Percentiles rank a stretch among this genome's conserved stretches.
Conservation (phyloP, 92 coral and sea anemone species). For the Bergia sp. region DNA sequence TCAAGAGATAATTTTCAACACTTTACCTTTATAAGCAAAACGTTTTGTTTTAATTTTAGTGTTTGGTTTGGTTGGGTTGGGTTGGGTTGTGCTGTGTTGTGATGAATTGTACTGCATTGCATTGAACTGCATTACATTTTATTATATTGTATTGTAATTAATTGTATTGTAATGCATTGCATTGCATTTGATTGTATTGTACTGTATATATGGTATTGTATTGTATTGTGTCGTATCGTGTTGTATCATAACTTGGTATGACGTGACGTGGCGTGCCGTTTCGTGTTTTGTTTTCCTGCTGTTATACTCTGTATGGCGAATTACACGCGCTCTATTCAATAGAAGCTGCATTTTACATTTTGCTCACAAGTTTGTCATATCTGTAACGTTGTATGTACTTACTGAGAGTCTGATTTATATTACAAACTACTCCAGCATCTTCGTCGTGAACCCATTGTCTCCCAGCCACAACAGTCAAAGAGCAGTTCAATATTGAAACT, state of each 20-base stretch:
- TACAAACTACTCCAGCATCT: slow-evolving; percentile 31
- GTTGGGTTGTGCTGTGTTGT: neutral
- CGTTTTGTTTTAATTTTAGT: too few relatives aligned
- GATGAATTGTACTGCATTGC: neutral
- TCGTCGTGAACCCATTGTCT: slow-evolving; percentile 7
- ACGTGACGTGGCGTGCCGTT: neutral
- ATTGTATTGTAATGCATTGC: neutral
- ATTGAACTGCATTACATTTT: neutral
- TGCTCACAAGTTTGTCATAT: neutral
- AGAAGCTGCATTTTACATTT: too few relatives aligned
- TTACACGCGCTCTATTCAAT: neutral
- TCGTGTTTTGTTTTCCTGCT: neutral
- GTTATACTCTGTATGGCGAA: too few relatives aligned
- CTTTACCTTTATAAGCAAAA: too few relatives aligned
- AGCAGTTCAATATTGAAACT: slow-evolving; percentile 2
- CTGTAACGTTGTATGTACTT: neutral
- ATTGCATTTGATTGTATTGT: neutral
- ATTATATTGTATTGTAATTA: neutral
- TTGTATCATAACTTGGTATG: too few relatives aligned
- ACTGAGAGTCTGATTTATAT: slow-evolving; percentile 1
- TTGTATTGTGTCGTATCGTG: neutral
- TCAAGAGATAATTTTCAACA: too few relatives aligned
- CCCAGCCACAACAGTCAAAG: slow-evolving; percentile 13
- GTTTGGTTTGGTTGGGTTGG: neutral
- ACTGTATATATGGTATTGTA: neutral